Percentiles rank a stretch among this genome's conserved stretches.
Evolutionary conservation across 2,113 vertebrate genomes (phyloP).

Genomic region (Eleginops maclovinus): DNA sequence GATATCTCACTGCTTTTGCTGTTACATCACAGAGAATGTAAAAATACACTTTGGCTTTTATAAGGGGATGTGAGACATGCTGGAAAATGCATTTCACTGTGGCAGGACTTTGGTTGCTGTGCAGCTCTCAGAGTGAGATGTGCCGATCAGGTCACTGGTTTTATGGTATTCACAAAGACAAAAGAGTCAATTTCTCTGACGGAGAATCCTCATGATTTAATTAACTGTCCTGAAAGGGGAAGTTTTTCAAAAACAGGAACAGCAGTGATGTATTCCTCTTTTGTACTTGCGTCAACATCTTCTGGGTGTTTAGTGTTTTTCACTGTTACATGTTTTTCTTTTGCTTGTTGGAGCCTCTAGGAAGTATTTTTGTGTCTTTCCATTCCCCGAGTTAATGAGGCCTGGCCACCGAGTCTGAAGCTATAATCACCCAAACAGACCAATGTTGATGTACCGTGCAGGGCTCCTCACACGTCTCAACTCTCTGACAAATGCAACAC

Average conservation of each 20-base stretch:
- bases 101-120: neutral
- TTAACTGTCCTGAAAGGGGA: slow-evolving; percentile 25
- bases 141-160: slow-evolving; percentile 49
- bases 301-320: neutral
- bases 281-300: neutral
- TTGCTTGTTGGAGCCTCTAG: neutral
- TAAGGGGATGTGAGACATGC: neutral
- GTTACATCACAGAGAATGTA: neutral
- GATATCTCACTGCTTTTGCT: neutral
- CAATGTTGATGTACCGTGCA: slow-evolving; percentile 37
- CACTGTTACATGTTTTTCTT: slow-evolving; percentile 16
- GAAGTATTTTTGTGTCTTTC: slow-evolving; percentile 22
- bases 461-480: slow-evolving; percentile 15
- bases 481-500: slow-evolving; percentile 7
- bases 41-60: neutral
- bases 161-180: slow-evolving; percentile 57
- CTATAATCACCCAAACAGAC: slow-evolving; percentile 47
- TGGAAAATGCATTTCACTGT: neutral
- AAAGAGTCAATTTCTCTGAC: slow-evolving; percentile 40
- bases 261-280: neutral
- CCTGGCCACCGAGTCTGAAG: slow-evolving; percentile 35
- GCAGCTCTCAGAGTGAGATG: slow-evolving; percentile 19
- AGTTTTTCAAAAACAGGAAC: neutral
- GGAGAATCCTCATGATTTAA: neutral
- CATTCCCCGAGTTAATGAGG: slow-evolving; percentile 60